These are phyloP conservation scores for Nixonia krombeini DNA, from an alignment of 1,140 invertebrate species.

Conservation along the genomic window DNA sequence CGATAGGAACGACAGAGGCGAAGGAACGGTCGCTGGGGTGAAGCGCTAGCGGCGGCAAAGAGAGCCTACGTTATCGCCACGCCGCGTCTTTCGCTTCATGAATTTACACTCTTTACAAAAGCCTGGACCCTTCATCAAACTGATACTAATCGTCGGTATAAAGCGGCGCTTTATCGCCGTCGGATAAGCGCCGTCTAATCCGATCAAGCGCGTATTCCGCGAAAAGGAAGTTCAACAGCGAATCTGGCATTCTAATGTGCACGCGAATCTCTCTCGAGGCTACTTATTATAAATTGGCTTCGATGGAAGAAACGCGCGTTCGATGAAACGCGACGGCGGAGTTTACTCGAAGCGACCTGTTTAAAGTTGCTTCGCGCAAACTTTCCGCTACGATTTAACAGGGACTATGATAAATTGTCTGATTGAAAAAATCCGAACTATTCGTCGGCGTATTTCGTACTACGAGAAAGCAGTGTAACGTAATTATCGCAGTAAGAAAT, in stretches of 20 bases:
- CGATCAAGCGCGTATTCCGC: slow-evolving; percentile 22
- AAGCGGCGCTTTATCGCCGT: slow-evolving; percentile 17
- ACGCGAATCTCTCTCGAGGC: neutral
- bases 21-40: neutral
- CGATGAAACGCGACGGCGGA: too few species aligned
- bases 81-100: slow-evolving; percentile 7
- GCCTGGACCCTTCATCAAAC: slow-evolving; percentile 19
- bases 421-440: too few species aligned
- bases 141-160: slow-evolving; percentile 31
- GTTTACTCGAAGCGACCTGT: too few species aligned
- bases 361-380: too few species aligned
- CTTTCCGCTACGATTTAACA: too few species aligned
- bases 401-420: too few species aligned
- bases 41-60: neutral
- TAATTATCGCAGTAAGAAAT: too few species aligned
- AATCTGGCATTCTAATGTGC: slow-evolving; percentile 1
- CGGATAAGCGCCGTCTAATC: slow-evolving; percentile 30
- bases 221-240: slow-evolving; percentile 3
- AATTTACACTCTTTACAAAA: slow-evolving; percentile 15
- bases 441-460: too few species aligned
- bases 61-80: slow-evolving; percentile 14
- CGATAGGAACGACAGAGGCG: neutral
- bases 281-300: too few species aligned
- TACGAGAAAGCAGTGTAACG: too few species aligned
- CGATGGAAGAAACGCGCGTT: too few species aligned